phyloP scores from a whole-genome alignment of 2,797 vertebrate genomes.

The Myiotriccus ornatus region DNA sequence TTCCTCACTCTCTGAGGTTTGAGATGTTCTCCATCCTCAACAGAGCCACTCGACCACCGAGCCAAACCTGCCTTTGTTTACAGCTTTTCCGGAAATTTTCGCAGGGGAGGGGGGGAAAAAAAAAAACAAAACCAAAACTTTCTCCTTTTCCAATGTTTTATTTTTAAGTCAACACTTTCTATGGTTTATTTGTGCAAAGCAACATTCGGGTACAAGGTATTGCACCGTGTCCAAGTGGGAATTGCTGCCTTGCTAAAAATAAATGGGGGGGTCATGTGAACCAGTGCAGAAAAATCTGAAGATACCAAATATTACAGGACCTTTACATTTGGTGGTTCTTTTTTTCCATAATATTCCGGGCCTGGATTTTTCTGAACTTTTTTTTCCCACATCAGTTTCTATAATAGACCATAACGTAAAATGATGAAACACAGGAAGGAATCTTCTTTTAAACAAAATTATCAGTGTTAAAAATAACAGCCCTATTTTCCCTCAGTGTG shows the following conservation, averaged over 20 bases:
- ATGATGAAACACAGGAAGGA: slow-evolving; percentile 80
- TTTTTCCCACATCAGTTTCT: slow-evolving; percentile 81
- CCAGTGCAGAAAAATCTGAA: slow-evolving; percentile 72
- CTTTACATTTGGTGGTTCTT: slow-evolving; percentile 79
- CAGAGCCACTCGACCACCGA: slow-evolving; percentile 66
- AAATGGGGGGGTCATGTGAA: slow-evolving; percentile 81
- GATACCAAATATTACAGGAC: slow-evolving; percentile 79
- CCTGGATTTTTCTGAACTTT: slow-evolving; percentile 77
- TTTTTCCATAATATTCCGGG: slow-evolving; percentile 77
- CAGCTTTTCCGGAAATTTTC: slow-evolving; percentile 87
- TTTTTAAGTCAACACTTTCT: slow-evolving; percentile 92
- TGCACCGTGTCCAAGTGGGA: slow-evolving; percentile 82
- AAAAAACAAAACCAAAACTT: slow-evolving; percentile 41
- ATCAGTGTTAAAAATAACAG: slow-evolving; percentile 82
- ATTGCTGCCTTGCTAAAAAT: slow-evolving; percentile 80
- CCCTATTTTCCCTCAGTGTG: slow-evolving; percentile 54
- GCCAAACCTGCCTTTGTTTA: slow-evolving; percentile 92
- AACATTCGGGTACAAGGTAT: slow-evolving; percentile 89
- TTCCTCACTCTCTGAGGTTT: slow-evolving; percentile 83
- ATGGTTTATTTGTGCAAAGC: slow-evolving; percentile 90
- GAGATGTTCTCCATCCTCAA: slow-evolving; percentile 80
- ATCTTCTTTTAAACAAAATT: slow-evolving; percentile 78
- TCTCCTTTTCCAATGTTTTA: slow-evolving; percentile 80
- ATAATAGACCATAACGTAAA: slow-evolving; percentile 75
- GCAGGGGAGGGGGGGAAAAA: slow-evolving; percentile 64